Conservation (phyloP, 2,113 vertebrate genomes). For the Pycnonotus jocosus region DNA sequence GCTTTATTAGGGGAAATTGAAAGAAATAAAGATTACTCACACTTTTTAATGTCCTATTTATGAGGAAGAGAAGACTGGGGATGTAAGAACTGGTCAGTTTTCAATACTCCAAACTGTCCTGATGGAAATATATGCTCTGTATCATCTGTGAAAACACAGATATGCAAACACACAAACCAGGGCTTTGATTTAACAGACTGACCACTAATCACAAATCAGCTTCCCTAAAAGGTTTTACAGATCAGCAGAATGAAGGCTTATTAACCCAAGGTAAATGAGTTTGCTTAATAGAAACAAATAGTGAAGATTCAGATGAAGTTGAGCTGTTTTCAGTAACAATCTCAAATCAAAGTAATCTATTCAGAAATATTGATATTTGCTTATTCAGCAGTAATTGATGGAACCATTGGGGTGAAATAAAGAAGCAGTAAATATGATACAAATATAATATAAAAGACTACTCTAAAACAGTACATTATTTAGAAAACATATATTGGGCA, state of each 20-base stretch:
- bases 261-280: background rate
- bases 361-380: background rate
- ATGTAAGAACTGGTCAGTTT: background rate
- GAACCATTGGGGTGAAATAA: background rate
- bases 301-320: background rate
- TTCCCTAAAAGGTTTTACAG: background rate
- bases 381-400: background rate
- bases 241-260: background rate
- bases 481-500: background rate
- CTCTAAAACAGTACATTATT: background rate
- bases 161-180: background rate
- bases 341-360: background rate
- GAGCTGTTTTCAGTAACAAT: background rate
- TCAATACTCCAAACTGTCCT: background rate
- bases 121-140: background rate
- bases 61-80: background rate
- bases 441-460: background rate
- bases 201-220: background rate
- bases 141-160: background rate
- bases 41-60: background rate
- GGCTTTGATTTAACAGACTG: background rate
- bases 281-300: background rate
- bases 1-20: background rate
- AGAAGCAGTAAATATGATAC: background rate
- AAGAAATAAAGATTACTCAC: background rate